phyloP scores from a whole-genome alignment of 2,113 vertebrate genomes.

The Tetrao urogallus region DNA sequence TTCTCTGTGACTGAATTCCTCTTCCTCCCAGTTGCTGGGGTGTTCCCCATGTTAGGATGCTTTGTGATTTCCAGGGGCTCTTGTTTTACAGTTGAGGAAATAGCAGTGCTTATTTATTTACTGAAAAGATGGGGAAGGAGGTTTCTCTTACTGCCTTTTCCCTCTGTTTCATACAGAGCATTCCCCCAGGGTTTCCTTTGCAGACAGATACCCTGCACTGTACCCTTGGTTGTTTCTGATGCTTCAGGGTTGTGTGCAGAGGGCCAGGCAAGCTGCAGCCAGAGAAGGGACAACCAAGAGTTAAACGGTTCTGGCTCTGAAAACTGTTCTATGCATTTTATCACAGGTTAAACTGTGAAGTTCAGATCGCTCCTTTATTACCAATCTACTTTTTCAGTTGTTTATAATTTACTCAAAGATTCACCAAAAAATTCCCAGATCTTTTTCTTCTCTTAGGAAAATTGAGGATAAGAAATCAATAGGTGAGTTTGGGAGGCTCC shows the following conservation, averaged over 20 bases:
- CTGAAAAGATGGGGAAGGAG: neutral
- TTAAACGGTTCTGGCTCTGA: neutral
- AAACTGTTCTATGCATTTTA: neutral
- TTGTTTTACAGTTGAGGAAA: neutral
- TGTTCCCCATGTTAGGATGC: neutral
- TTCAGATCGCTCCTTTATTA: neutral
- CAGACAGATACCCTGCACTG: neutral
- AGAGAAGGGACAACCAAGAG: neutral
- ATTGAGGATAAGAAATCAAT: neutral
- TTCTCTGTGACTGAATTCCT: neutral
- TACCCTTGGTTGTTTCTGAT: neutral
- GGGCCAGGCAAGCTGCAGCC: neutral
- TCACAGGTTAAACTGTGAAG: neutral
- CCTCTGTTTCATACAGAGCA: neutral
- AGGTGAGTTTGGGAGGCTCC: neutral
- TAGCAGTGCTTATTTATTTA: neutral
- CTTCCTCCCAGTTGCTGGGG: neutral
- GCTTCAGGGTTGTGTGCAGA: neutral
- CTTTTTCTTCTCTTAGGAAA: neutral
- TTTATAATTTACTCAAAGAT: neutral
- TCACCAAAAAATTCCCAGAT: neutral
- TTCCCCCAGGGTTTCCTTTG: neutral
- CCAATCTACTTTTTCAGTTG: neutral
- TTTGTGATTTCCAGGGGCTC: neutral
- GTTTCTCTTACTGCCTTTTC: neutral